Base-by-base conservation (phyloP, 2,113 vertebrate genomes). In the Mobula hypostoma region DNA sequence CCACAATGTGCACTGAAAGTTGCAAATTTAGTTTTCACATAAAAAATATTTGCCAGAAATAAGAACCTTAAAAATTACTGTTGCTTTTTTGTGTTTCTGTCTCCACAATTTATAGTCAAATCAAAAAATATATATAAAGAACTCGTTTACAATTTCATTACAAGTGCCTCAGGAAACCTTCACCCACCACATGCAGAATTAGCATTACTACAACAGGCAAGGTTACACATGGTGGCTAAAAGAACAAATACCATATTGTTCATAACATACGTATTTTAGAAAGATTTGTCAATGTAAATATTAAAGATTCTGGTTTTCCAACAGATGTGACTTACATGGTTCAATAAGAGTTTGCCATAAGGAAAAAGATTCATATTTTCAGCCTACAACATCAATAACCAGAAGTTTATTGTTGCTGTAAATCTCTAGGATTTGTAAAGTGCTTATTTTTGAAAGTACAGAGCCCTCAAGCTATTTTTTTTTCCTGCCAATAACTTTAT, bases 321-420 rank as follows among this genome's bases (percentile, higher is more conserved):
- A 74, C 70, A 74, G 70, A 40, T 93, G 90, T 72, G 21, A 24
- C 70, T 93, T 56, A 24, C 40, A 74, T 70, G 21, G 91, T 56
- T 70, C 91, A 74, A 93, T 90, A 74, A 93, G 74, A 74, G 11
- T 93, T 36, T 74, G 36, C 17, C 91, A 72, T 70, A 56, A 72
- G 24, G 14, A 90, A 27, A 32, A 90, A 90, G 85, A 32, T 90
- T 90, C 85, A 90, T 66, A 66, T 90, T 8, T 61, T 32, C 29
- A 66, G 85, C 15, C 85, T 17, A 2, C 29, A 66, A 11, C 90
- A 48, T 93, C 90, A 74, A 93, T 72, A 48, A n/a, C 68, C 68
- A 48, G 66, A 40, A 40, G 88, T 72, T 93, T 93, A 93, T 74
- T 93, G 66, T 74, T 36, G 32, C 36, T 93, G 36, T 93, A 93